Percentiles rank a stretch among this genome's conserved stretches.
Conservation (phyloP, 2,888 invertebrate genomes). For the Metopia argyrocephala region DNA sequence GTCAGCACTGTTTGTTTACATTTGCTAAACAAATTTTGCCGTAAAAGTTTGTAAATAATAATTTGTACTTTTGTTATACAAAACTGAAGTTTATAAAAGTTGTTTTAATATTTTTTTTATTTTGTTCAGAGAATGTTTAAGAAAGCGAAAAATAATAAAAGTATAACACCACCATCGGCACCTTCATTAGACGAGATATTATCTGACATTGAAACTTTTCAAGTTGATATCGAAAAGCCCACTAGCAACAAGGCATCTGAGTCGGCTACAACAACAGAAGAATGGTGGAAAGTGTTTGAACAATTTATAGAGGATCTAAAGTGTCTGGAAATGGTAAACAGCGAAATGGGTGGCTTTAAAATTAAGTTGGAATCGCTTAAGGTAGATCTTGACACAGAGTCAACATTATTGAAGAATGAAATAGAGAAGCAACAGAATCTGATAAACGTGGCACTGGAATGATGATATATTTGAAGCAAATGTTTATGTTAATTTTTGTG, state of each 20-base stretch:
- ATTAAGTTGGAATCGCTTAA: conserved; percentile 70
- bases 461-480: too few relatives aligned
- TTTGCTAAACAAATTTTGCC: too few relatives aligned
- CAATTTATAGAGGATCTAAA: conserved; percentile 74
- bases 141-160: conserved; percentile 67
- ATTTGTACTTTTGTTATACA: too few relatives aligned
- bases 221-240: conserved; percentile 64
- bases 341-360: conserved; percentile 69
- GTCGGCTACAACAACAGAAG: conserved; percentile 62
- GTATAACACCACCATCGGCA: conserved; percentile 68
- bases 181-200: conserved; percentile 73
- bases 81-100: too few relatives aligned
- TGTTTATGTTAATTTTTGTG: neutral
- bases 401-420: conserved; percentile 70
- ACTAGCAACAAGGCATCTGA: conserved; percentile 33
- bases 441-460: conserved; percentile 54
- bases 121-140: conserved; percentile 70
- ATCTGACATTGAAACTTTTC: conserved; percentile 75
- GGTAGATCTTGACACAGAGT: conserved; percentile 71
- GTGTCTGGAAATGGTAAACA: conserved; percentile 70
- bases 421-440: conserved; percentile 68
- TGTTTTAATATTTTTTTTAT: too few relatives aligned
- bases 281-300: conserved; percentile 77
- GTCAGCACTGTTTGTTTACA: too few relatives aligned
- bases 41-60: too few relatives aligned